Evolutionary conservation across 2,113 vertebrate genomes (phyloP).

Genomic region (Myanophis thanlyinensis): DNA sequence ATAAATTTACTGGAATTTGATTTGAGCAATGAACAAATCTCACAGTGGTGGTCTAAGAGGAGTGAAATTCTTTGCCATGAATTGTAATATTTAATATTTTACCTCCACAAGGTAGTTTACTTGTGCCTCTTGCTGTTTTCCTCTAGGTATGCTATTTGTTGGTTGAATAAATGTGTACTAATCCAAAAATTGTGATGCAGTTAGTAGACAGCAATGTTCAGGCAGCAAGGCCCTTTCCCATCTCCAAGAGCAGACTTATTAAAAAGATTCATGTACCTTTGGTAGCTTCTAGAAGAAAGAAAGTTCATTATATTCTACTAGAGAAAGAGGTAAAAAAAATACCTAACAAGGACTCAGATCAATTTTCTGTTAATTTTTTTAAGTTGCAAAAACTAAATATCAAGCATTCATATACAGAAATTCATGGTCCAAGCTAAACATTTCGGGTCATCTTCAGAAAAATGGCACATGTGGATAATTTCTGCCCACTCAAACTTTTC

Average conservation of each 20-base stretch:
- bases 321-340: slow-evolving; percentile 11
- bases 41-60: neutral
- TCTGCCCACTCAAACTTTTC: neutral
- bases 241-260: neutral
- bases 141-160: slow-evolving; percentile 6
- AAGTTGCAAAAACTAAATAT: neutral
- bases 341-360: slow-evolving; percentile 13
- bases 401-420: slow-evolving; percentile 19
- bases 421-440: neutral
- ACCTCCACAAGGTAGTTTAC: neutral
- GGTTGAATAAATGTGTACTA: slow-evolving; percentile 5
- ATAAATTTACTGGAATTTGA: neutral
- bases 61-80: neutral
- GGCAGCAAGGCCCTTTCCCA: neutral
- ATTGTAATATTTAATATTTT: neutral
- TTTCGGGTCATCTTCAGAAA: neutral
- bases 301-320: neutral
- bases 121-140: neutral
- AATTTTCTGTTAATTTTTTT: slow-evolving; percentile 25
- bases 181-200: neutral
- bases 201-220: neutral
- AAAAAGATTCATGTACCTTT: neutral
- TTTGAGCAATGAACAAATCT: neutral
- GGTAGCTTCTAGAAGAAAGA: neutral
- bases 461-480: neutral